Conservation (phyloP, 35 echinoderm and acorn worm species). For the Apostichopus californicus region DNA sequence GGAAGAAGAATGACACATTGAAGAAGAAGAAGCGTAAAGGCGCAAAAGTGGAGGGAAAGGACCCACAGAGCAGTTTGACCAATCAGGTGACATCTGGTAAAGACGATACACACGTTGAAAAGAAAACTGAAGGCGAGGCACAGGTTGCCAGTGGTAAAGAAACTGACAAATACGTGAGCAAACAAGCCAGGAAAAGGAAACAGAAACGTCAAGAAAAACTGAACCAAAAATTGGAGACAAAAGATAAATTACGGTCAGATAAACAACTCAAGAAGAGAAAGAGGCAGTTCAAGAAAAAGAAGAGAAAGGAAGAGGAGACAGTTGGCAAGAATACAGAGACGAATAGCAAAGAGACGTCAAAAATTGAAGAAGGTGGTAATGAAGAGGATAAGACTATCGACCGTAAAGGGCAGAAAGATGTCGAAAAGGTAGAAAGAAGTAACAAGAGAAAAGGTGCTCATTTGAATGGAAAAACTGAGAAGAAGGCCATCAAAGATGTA, state of each 20-base stretch:
- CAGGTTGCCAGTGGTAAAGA: neutral
- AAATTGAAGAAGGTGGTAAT: neutral
- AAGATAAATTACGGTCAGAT: neutral
- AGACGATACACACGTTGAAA: neutral
- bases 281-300: slow-evolving; percentile 1
- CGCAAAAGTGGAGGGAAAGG: neutral
- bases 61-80: neutral
- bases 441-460: neutral
- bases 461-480: neutral
- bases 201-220: slow-evolving; percentile 1
- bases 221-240: neutral
- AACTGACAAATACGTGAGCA: neutral
- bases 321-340: neutral
- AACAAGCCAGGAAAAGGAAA: slow-evolving; percentile 41
- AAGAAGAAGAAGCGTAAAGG: neutral
- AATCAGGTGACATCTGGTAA: neutral
- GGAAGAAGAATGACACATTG: neutral
- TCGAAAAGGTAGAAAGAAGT: neutral
- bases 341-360: too few relatives aligned
- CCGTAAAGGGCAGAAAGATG: neutral
- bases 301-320: neutral
- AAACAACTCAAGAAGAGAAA: neutral
- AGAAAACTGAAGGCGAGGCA: neutral
- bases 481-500: neutral
- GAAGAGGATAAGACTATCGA: neutral